Percentiles rank a stretch among this genome's conserved stretches.
Conservation (phyloP, 2,888 invertebrate species). For the Muschampia staudingeri region DNA sequence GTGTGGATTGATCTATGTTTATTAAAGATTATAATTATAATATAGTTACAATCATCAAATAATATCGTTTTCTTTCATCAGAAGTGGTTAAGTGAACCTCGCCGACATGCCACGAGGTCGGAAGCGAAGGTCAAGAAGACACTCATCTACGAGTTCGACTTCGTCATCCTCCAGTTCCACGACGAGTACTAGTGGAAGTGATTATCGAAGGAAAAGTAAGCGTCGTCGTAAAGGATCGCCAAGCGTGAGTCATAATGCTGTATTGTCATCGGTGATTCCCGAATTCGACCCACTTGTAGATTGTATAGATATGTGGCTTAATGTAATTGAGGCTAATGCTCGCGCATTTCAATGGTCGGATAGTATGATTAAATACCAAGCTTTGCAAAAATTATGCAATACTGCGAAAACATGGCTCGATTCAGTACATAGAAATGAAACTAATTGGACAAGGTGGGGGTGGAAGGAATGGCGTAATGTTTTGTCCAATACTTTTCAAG, state of each 20-base stretch:
- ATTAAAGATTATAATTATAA: no score
- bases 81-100: constrained; percentile 22
- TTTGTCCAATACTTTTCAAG: constrained; percentile 65
- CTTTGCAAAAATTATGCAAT: constrained; percentile 67
- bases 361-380: constrained; percentile 64
- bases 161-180: constrained; percentile 24
- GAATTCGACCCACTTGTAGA: constrained; percentile 63
- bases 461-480: constrained; percentile 69
- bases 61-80: background rate
- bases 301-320: constrained; percentile 66
- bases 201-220: constrained; percentile 16
- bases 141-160: constrained; percentile 8
- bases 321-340: constrained; percentile 68
- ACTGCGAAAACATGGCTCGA: constrained; percentile 69
- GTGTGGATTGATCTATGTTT: no score
- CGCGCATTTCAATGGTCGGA: constrained; percentile 68
- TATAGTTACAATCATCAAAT: no score
- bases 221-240: constrained; percentile 36
- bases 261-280: constrained; percentile 62
- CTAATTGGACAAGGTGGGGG: constrained; percentile 67
- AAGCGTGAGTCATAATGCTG: constrained; percentile 54
- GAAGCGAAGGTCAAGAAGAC: constrained; percentile 29
- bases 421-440: constrained; percentile 65
- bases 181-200: constrained; percentile 1
- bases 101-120: constrained; percentile 21